Conservation (phyloP, 2,888 invertebrate species). For the Tuberolachnus salignus region DNA sequence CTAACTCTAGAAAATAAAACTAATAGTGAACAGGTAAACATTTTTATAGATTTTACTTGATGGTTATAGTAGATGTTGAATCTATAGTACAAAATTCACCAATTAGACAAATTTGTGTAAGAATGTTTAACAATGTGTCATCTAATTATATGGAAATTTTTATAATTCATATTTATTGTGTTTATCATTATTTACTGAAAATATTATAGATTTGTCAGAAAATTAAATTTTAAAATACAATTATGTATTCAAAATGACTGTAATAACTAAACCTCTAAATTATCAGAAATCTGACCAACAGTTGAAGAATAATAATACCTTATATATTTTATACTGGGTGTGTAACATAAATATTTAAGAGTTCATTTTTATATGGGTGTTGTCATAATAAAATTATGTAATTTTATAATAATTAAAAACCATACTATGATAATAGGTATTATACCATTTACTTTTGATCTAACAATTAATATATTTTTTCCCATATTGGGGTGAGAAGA, state of each 20-base stretch:
- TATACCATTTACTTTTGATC: background rate
- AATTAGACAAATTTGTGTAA: slow-evolving; percentile 12
- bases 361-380: background rate
- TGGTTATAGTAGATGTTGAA: background rate
- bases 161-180: background rate
- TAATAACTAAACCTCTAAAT: slow-evolving; percentile 9
- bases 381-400: background rate
- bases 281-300: background rate
- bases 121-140: slow-evolving; percentile 47
- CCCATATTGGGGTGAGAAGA: background rate
- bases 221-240: slow-evolving; percentile 10
- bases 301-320: background rate
- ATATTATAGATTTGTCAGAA: slow-evolving; percentile 20
- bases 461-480: background rate
- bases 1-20: slow-evolving; percentile 23
- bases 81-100: background rate
- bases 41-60: background rate
- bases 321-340: slow-evolving; percentile 1
- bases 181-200: slow-evolving; percentile 3
- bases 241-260: background rate
- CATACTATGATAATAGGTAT: background rate
- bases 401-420: slow-evolving; percentile 1
- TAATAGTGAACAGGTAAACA: slow-evolving; percentile 31
- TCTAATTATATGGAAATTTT: background rate
- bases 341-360: slow-evolving; percentile 2